These are phyloP conservation scores for Cylloceria caligata DNA, from an alignment of 2,888 invertebrate species.

Conservation along the genomic window DNA sequence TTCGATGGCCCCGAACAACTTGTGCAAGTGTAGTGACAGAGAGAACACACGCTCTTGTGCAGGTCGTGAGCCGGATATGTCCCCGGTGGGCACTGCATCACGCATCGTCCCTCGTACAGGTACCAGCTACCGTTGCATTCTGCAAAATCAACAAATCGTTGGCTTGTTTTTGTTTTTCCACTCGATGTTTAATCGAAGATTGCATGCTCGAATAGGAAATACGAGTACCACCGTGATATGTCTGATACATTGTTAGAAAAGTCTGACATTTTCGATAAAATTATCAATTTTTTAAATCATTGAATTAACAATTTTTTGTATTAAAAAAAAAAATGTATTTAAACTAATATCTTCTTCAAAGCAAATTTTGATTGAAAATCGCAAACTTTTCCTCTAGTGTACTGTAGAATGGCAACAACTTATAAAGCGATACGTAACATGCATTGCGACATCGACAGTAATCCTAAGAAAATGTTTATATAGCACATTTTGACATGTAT, in stretches of 20 bases:
- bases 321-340: slow-evolving; percentile 2
- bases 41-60: slow-evolving; percentile 86
- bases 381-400: not conserved
- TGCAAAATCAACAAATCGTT: slow-evolving; percentile 85
- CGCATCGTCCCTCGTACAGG: slow-evolving; percentile 88
- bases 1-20: slow-evolving; percentile 89
- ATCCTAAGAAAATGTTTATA: slow-evolving; percentile 25
- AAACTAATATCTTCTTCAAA: not conserved
- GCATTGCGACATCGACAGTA: slow-evolving; percentile 57
- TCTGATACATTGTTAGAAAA: slow-evolving; percentile 17
- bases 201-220: slow-evolving; percentile 18
- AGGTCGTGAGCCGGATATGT: slow-evolving; percentile 75
- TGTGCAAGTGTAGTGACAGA: slow-evolving; percentile 92
- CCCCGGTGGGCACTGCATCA: slow-evolving; percentile 86
- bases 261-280: slow-evolving; percentile 14
- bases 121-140: slow-evolving; percentile 88
- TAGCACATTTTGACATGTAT: slow-evolving; percentile 5
- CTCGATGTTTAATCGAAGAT: slow-evolving; percentile 73
- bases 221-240: not conserved
- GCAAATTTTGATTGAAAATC: not conserved
- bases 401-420: slow-evolving; percentile 19
- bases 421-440: slow-evolving; percentile 54
- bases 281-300: not conserved
- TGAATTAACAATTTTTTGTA: no score
- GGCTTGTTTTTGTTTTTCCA: not conserved